These are phyloP conservation scores for Dendrocopos noguchii DNA, from an alignment of 2,113 vertebrate genomes.

Conservation along the genomic window DNA sequence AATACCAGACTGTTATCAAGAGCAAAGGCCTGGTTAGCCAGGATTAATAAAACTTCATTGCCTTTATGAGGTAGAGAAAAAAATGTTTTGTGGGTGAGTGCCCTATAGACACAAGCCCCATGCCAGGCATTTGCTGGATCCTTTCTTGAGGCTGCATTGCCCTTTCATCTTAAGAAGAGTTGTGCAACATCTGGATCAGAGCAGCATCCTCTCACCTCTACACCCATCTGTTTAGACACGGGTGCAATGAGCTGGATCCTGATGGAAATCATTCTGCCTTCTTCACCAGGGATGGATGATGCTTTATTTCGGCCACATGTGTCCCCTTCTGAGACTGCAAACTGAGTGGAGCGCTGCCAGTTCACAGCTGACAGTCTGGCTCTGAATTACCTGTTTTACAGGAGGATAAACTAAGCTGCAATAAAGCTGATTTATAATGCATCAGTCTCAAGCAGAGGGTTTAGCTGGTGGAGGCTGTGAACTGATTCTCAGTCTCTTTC, in stretches of 20 bases:
- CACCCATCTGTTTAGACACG: accelerated
- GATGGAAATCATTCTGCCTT: neutral
- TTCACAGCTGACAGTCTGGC: neutral
- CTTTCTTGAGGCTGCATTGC: neutral
- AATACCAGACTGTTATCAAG: neutral
- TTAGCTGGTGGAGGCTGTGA: neutral
- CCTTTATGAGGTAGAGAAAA: neutral
- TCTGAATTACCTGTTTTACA: conserved; percentile 13
- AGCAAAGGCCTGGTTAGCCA: accelerated
- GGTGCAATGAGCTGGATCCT: neutral
- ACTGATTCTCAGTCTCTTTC: neutral
- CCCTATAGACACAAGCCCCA: neutral
- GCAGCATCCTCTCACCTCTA: neutral
- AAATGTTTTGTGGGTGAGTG: neutral
- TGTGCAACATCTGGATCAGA: neutral
- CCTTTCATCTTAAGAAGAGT: neutral
- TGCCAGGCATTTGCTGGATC: neutral
- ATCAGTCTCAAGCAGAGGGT: conserved; percentile 14
- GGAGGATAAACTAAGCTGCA: neutral
- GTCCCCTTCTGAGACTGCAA: neutral
- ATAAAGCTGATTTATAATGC: conserved; percentile 19
- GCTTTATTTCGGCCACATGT: conserved; percentile 24
- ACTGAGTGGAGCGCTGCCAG: neutral
- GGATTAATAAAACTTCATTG: neutral
- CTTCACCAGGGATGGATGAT: neutral